Evolutionary conservation across 2,113 vertebrate genomes (phyloP), one percentile per base, ranked within the genome.

Genomic region (Salvelinus fontinalis): DNA sequence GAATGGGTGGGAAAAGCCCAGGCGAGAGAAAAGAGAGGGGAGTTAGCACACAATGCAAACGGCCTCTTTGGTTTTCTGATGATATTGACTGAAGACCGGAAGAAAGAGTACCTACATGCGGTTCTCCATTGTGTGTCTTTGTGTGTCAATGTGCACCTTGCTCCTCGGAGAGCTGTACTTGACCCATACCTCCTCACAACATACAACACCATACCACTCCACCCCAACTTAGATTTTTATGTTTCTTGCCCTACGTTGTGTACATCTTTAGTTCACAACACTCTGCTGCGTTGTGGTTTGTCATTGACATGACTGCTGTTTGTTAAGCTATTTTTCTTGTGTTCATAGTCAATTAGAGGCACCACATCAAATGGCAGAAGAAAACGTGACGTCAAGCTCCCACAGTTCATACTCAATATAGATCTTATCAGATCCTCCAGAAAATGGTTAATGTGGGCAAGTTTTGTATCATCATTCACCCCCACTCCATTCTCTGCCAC

Each of bases 61-160:
- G 79, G 79, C 74, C 81, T 84, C 76, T 84, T 87, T 84, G 84
- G 75, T 86, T 88, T 81, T 85, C 79, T 80, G 70, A 82, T 88
- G 85, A 86, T 89, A 89, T 89, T 88, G 87, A 90, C 89, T 90
- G 82, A 87, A 92, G 87, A 81, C 85, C 86, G 77, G 68, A 87
- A 64, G 73, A 78, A 77, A 76, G 73, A 75, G 81, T 76, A 85
- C 78, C 51, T 84, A 78, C 79, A 84, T 80, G 85, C 89, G 87
- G 82, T 83, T 84, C 80, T 8, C 80, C 74, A 87, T 90, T 93
- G 87, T 90, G 88, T 27, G 44, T 57, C 67, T 70, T 70, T 65
- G 73, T 75, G 69, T 79, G 84, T 73, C 73, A 80, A 74, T 51
- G 67, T 78, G 75, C 74, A 73, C 79, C 68, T n/a, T 73, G 66